Base-by-base conservation (phyloP, 1,140 invertebrate genomes). In the Eriocheir sinensis region DNA sequence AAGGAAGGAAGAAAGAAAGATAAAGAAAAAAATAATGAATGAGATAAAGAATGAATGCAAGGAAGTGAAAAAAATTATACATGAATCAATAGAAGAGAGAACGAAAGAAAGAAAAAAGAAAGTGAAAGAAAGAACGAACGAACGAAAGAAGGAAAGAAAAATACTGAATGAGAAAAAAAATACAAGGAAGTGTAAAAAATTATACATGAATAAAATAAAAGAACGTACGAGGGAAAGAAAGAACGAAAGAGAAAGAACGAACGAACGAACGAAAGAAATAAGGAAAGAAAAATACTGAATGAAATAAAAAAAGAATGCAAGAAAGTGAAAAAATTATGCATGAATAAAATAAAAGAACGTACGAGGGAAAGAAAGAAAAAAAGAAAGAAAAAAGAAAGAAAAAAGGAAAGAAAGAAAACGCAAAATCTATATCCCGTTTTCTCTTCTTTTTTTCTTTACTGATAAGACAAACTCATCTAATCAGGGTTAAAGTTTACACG, bases 401-500 rank as follows among this genome's bases (percentile, higher is more conserved):
- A 89, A n/a, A 38, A 17, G 41, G 86, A 89, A 41, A 38, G n/a
- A 89, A 41, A 89, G 4, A n/a, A 81, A 81, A 81, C 21, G n/a
- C n/a, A n/a, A n/a, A n/a, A n/a, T n/a, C n/a, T n/a, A n/a, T n/a
- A n/a, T n/a, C n/a, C n/a, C n/a, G n/a, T n/a, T n/a, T n/a, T n/a
- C n/a, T n/a, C n/a, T n/a, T n/a, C n/a, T n/a, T n/a, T n/a, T n/a
- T n/a, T n/a, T n/a, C n/a, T n/a, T n/a, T n/a, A n/a, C n/a, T n/a
- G n/a, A n/a, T n/a, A n/a, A n/a, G n/a, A n/a, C n/a, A n/a, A n/a
- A n/a, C n/a, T n/a, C n/a, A n/a, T n/a, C n/a, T n/a, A n/a, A n/a
- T n/a, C n/a, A n/a, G n/a, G n/a, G n/a, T n/a, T n/a, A n/a, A n/a
- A n/a, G n/a, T n/a, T n/a, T n/a, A n/a, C n/a, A n/a, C n/a, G n/a